A percentile compares a stretch with the other conserved stretches of the same genome.
Evolutionary conservation across 2,797 vertebrate genomes (phyloP).

Genomic region (Stomatorhinus walkeri): DNA sequence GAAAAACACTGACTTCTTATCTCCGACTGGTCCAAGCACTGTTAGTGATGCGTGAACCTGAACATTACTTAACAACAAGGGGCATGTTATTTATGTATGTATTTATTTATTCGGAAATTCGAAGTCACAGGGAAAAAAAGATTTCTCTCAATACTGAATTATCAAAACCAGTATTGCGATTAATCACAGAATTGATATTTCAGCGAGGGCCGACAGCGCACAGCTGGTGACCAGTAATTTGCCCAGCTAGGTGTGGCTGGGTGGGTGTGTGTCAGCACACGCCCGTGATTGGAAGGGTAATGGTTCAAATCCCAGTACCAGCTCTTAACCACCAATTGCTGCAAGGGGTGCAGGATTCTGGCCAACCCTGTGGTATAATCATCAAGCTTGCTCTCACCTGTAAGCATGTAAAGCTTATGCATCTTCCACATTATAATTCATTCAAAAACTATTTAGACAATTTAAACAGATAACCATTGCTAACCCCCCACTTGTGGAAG

Average conservation of each 20-base stretch:
- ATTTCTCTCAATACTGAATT: not conserved
- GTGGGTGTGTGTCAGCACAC: not conserved
- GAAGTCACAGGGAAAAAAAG: not conserved
- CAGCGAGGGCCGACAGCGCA: not conserved
- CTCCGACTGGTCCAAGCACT: not conserved
- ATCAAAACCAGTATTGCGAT: not conserved
- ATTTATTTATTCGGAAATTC: not conserved
- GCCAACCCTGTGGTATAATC: not conserved
- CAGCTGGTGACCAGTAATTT: not conserved
- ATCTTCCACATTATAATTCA: not conserved
- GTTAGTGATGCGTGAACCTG: not conserved
- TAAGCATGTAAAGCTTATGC: not conserved
- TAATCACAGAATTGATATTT: not conserved
- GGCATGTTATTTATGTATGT: not conserved
- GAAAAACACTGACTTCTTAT: not conserved
- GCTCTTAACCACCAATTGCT: not conserved
- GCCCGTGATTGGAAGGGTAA: not conserved
- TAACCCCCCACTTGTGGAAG: not conserved
- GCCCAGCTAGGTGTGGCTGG: not conserved
- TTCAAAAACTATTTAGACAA: not conserved
- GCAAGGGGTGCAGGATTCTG: not conserved
- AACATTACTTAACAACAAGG: not conserved
- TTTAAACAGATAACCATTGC: not conserved
- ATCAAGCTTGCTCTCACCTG: not conserved
- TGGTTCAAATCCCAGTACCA: not conserved